Conservation (phyloP, 2,888 invertebrate species). For the Oxycera nigricornis region DNA sequence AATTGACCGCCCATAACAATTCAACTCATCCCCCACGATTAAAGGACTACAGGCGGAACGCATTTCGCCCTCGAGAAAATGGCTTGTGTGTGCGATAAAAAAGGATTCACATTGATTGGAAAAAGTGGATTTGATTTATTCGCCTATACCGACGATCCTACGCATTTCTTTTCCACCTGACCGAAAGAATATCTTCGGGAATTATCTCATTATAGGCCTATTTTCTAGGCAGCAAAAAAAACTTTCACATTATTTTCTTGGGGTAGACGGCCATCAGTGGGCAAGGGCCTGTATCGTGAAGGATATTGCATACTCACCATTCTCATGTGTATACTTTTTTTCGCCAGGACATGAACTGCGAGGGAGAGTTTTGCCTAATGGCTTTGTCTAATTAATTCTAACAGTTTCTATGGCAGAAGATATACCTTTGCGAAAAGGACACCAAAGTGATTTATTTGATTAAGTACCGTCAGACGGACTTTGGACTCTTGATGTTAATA, state of each 20-base stretch:
- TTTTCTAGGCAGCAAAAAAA: conserved; percentile 2
- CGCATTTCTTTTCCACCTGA: background rate
- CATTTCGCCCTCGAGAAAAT: background rate
- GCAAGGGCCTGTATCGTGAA: background rate
- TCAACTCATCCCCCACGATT: background rate
- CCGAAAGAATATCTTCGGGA: conserved; percentile 16
- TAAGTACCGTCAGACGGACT: conserved; percentile 28
- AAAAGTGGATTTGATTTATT: conserved; percentile 24
- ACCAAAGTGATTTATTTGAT: conserved; percentile 38
- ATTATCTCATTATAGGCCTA: conserved; percentile 27
- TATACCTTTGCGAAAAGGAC: conserved; percentile 16
- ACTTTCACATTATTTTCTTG: background rate
- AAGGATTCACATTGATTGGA: conserved; percentile 31
- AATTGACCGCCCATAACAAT: background rate
- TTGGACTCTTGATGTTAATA: background rate
- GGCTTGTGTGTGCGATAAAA: conserved; percentile 24
- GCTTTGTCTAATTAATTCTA: conserved; percentile 40
- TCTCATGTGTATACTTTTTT: background rate
- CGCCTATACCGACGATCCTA: background rate
- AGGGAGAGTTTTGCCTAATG: conserved; percentile 19
- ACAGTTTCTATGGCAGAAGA: conserved; percentile 13
- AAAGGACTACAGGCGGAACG: background rate
- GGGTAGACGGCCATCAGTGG: background rate
- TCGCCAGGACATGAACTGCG: background rate
- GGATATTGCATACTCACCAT: background rate